These are phyloP conservation scores for Actias luna DNA, from an alignment of 2,888 invertebrate species.

Conservation along the genomic window DNA sequence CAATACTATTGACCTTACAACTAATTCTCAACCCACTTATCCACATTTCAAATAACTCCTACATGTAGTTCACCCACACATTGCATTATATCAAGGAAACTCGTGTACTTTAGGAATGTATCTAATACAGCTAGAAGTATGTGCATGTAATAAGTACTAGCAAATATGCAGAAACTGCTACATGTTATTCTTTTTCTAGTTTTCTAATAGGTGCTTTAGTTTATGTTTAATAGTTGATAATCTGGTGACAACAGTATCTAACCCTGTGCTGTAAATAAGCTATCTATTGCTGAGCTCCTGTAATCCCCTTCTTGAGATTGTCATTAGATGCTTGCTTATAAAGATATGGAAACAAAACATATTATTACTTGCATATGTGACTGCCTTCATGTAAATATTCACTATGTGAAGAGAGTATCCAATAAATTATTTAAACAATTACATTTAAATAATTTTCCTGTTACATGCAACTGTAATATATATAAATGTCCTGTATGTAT, in stretches of 20 bases:
- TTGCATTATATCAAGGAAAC: constrained; percentile 34
- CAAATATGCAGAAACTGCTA: neutral
- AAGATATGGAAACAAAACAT: neutral
- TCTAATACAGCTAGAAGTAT: neutral
- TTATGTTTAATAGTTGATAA: neutral
- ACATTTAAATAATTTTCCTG: neutral
- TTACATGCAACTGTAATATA: neutral
- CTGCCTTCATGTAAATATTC: neutral
- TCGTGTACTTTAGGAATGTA: neutral
- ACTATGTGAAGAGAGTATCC: neutral
- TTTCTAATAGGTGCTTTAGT: neutral
- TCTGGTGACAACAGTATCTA: too few species aligned
- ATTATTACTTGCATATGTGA: neutral
- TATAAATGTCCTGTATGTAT: neutral
- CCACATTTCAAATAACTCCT: constrained; percentile 36
- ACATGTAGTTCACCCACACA: constrained; percentile 38
- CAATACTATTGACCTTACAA: constrained; percentile 13
- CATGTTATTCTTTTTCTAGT: neutral
- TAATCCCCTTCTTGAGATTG: neutral
- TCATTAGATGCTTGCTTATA: neutral
- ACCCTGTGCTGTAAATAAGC: too few species aligned
- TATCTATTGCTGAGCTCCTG: too few species aligned
- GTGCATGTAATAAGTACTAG: neutral
- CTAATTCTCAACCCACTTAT: constrained; percentile 12
- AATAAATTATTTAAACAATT: neutral